These are phyloP conservation scores for Pseudochromis fuscus DNA, from an alignment of 2,797 vertebrate species.

Conservation along the genomic window DNA sequence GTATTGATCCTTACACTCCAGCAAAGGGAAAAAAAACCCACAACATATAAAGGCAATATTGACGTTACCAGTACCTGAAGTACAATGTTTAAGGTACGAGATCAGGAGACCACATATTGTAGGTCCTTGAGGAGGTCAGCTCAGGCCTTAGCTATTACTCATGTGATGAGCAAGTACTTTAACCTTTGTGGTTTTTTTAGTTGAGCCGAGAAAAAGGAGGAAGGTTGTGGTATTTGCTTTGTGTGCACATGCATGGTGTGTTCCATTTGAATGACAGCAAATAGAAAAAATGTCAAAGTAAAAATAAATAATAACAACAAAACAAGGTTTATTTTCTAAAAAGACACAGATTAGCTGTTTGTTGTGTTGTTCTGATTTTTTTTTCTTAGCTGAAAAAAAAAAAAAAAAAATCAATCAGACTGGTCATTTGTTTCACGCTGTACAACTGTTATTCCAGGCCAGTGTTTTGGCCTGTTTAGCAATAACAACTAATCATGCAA, in stretches of 20 bases:
- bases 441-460: slow-evolving; percentile 59
- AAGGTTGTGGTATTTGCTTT: neutral
- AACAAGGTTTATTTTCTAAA: slow-evolving; percentile 14
- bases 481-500: slow-evolving; percentile 78
- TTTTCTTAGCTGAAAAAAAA: slow-evolving; percentile 12
- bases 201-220: neutral
- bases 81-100: slow-evolving; percentile 67
- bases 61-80: slow-evolving; percentile 63
- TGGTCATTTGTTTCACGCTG: slow-evolving; percentile 41
- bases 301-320: neutral
- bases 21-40: slow-evolving; percentile 81
- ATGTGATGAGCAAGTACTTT: slow-evolving; percentile 20
- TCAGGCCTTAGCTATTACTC: slow-evolving; percentile 36
- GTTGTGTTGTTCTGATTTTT: slow-evolving; percentile 10
- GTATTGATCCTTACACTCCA: slow-evolving; percentile 79
- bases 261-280: neutral
- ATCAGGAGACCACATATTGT: slow-evolving; percentile 45
- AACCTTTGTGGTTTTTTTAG: slow-evolving; percentile 17
- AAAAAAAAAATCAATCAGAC: slow-evolving; percentile 35
- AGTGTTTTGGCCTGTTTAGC: slow-evolving; percentile 52
- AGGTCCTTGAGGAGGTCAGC: slow-evolving; percentile 24
- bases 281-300: neutral
- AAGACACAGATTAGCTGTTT: slow-evolving; percentile 28
- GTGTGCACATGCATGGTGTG: neutral
- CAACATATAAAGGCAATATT: slow-evolving; percentile 65